Base-by-base conservation (phyloP, 2,113 vertebrate genomes). In the Pseudorasbora parva region DNA sequence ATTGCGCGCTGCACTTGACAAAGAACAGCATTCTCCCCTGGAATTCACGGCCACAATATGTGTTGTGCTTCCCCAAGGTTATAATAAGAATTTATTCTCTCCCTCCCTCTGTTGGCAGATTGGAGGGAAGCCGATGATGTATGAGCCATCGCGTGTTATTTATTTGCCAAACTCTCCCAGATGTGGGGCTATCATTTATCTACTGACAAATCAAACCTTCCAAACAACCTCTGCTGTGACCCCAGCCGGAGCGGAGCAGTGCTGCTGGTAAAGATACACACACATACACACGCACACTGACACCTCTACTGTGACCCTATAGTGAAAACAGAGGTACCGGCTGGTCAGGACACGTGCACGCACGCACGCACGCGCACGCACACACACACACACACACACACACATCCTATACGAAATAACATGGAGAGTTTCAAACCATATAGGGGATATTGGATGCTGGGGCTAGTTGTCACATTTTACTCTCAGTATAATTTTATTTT, bases 91-190 rank as follows among this genome's bases (percentile, higher is more conserved):
- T 95, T 94, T 96, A 95, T 96, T 93, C 93, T 94, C 93, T 94
- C 94, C 94, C 91, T 92, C 85, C 90, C 71, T 83, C 59, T 59
- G 68, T 64, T 93, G 93, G 94, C 93, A 95, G 93, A 95, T 94
- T 94, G 92, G 94, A 94, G 94, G 93, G 94, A 95, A 92, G 92
- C 91, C 91, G 95, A 91, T 96, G 96, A 97, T 96, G 95, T 95
- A 96, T 94, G 95, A 95, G 94, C 93, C 93, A 92, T 95, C 93
- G 92, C 89, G 91, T 94, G 95, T 95, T 95, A 96, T 97, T 96
- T 96, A 96, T 96, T 95, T 94, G 93, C 93, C 94, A 95, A 96
- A 96, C 95, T 95, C 94, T 96, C 96, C 95, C 95, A 96, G 96
- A 96, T 96, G 95, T 95, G 95, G 95, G 94, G 93, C 92, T 93